Conservation (phyloP, 2,113 vertebrate species). For the Morphnarchus princeps region DNA sequence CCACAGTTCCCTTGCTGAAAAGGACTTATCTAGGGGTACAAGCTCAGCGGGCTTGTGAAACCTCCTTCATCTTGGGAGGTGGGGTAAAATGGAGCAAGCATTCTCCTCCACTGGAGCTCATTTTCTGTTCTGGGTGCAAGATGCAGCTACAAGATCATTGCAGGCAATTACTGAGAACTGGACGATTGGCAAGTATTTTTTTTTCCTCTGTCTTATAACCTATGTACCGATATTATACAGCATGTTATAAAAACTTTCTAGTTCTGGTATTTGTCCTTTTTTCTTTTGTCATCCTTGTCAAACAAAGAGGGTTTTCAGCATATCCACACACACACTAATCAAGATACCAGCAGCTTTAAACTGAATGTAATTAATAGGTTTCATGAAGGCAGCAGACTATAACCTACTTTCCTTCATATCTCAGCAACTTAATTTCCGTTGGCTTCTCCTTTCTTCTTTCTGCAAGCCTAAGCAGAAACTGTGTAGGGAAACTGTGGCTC, state of each 20-base stretch:
- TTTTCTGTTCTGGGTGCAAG: not conserved
- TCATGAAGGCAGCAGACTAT: not conserved
- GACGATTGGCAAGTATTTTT: not conserved
- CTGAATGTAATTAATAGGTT: not conserved
- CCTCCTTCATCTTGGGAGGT: not conserved
- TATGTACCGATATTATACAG: rapidly evolving
- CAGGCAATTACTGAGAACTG: not conserved
- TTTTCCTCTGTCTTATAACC: not conserved
- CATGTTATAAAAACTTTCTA: too few relatives aligned
- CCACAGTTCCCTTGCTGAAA: not conserved
- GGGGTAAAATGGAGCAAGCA: not conserved
- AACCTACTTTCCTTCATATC: slow-evolving; percentile 28
- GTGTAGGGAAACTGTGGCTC: not conserved
- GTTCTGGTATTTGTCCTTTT: not conserved
- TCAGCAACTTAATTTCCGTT: slow-evolving; percentile 6
- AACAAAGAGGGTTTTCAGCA: not conserved
- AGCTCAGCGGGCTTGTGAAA: not conserved
- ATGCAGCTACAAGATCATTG: not conserved
- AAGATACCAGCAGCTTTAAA: not conserved
- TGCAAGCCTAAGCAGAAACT: not conserved
- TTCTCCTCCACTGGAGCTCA: not conserved
- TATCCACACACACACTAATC: not conserved
- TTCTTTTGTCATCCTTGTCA: not conserved
- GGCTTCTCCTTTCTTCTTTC: not conserved
- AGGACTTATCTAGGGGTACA: not conserved